Evolutionary conservation across 2,113 vertebrate species (phyloP), one percentile per base, ranked within the genome.

Genomic region (Phoenicopterus ruber): DNA sequence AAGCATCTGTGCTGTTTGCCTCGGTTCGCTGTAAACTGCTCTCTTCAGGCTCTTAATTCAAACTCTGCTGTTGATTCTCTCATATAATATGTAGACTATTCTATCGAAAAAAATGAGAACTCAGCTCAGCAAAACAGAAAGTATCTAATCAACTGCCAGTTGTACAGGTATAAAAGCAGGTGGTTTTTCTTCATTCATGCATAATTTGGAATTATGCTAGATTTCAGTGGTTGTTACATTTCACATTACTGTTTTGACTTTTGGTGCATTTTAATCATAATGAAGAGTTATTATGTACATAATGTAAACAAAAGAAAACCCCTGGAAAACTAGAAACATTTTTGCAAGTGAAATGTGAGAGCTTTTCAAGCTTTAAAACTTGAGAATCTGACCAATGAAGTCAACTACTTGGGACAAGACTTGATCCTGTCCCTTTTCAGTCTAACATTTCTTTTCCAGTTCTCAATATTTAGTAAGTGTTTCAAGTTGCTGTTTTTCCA

Each of bases 31-130:
- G 84, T 87, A 93, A 95, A 66, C 24, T 72, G 20, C 49, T 88
- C 73, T 97, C 83, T 88, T 87, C 59, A 93, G 87, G 74, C 62
- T 94, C 57, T 88, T 94, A 88, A 96, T 82, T 97, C 66, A 97
- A 97, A 88, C 65, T 93, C 93, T 93, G 74, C 34, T 85, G n/a
- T 71, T 96, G 87, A 93, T 82, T 96, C 28, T 95, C 40, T 88
- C 66, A 49, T 67, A 65, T 72, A 86, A 57, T 44, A 61, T 94
- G 50, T 61, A 91, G 78, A 85, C 34, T 93, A 49, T 65, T 85
- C 86, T 87, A 95, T 40, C 46, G 8, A 55, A 80, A 67, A 69
- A 46, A 49, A 62, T 46, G 8, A 63, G 10, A n/a, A 91, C 34
- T 2, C 31, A 59, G 17, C 24, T 89, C 74, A 91, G 36, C 52